These are phyloP conservation scores for Trachelus troglodyta DNA, from an alignment of 2,888 invertebrate genomes.

Conservation along the genomic window DNA sequence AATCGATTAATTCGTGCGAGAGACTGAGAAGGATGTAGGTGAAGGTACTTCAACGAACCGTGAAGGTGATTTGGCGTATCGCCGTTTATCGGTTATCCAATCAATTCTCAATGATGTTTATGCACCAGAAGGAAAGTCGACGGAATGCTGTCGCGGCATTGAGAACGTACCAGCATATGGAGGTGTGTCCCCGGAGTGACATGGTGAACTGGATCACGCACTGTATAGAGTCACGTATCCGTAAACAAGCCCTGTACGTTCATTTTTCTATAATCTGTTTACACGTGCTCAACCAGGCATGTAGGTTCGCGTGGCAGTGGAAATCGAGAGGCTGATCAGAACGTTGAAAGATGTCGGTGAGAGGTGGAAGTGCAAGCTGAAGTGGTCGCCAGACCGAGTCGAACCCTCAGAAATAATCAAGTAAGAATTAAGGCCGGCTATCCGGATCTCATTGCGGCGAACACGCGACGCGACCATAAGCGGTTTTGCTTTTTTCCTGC, in stretches of 20 bases:
- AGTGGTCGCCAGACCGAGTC: background rate
- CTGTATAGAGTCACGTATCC: background rate
- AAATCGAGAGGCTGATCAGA: background rate
- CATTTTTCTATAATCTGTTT: background rate
- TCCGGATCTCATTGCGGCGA: constrained; percentile 3
- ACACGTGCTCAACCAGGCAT: background rate
- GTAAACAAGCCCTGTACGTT: background rate
- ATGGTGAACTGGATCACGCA: background rate
- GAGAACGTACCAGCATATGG: background rate
- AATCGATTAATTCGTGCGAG: background rate
- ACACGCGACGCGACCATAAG: constrained; percentile 51
- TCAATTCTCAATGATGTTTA: background rate
- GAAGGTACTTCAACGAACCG: background rate
- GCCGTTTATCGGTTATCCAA: background rate
- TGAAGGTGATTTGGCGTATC: background rate
- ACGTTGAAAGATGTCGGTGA: background rate
- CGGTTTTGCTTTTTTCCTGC: constrained; percentile 42
- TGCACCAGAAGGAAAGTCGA: background rate
- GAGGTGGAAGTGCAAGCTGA: background rate
- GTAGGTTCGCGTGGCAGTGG: background rate
- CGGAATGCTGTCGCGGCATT: background rate
- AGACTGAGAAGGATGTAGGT: background rate
- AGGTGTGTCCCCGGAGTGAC: background rate
- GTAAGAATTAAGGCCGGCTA: background rate
- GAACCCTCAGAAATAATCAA: background rate